Conservation (phyloP, 2,888 invertebrate species). For the Diabrotica balteata region DNA sequence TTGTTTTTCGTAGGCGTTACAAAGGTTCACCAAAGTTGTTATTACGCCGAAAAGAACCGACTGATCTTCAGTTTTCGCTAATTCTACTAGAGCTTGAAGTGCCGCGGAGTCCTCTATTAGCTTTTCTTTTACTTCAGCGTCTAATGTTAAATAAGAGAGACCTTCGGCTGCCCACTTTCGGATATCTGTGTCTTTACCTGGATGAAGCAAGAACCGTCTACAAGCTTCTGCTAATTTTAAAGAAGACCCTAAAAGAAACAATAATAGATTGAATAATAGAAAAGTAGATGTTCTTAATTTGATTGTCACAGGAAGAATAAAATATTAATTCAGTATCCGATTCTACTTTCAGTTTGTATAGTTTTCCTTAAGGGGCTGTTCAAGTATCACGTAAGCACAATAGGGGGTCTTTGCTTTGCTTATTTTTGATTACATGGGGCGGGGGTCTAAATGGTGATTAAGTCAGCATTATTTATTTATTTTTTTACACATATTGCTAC, state of each 20-base stretch:
- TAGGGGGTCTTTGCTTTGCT: too few species aligned
- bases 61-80: conserved; percentile 87
- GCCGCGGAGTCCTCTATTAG: conserved; percentile 86
- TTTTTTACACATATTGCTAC: too few species aligned
- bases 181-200: conserved; percentile 75
- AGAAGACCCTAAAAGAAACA: conserved; percentile 72
- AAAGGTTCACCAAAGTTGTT: conserved; percentile 93
- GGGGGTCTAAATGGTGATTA: too few species aligned
- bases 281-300: not conserved
- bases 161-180: conserved; percentile 97
- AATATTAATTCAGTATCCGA: too few species aligned
- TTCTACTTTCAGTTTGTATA: too few species aligned
- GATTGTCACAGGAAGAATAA: too few species aligned
- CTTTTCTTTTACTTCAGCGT: conserved; percentile 98
- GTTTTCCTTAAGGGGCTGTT: too few species aligned
- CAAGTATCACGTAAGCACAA: too few species aligned
- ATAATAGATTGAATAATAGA: not conserved
- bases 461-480: too few species aligned
- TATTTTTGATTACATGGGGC: too few species aligned
- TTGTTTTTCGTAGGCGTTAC: conserved; percentile 96
- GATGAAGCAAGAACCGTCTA: conserved; percentile 84
- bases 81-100: conserved; percentile 83
- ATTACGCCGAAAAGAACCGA: conserved; percentile 90
- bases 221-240: conserved; percentile 93
- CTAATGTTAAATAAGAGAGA: conserved; percentile 92